A percentile compares a stretch with the other conserved stretches of the same genome.
Evolutionary conservation across 2,113 vertebrate genomes (phyloP).

Genomic region (Engraulis encrasicolus): DNA sequence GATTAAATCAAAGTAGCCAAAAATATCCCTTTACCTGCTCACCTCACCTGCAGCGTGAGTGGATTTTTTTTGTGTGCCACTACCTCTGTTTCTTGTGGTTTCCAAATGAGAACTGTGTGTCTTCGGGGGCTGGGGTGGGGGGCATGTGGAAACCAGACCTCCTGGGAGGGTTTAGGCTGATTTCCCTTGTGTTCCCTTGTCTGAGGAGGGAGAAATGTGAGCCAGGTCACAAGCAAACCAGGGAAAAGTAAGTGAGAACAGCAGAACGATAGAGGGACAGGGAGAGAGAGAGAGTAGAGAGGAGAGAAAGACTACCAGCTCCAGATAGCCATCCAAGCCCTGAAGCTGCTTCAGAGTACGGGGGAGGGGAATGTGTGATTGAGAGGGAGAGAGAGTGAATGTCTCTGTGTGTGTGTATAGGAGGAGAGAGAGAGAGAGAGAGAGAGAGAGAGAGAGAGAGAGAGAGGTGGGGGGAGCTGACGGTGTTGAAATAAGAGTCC

Average conservation of each 20-base stretch:
- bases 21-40: neutral
- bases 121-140: too few species aligned
- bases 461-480: constrained; percentile 43
- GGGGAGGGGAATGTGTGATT: constrained; percentile 45
- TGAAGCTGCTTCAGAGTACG: constrained; percentile 47
- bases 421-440: constrained; percentile 32
- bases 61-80: neutral
- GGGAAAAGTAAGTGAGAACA: constrained; percentile 36
- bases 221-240: constrained; percentile 26
- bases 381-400: constrained; percentile 31
- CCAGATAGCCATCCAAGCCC: constrained; percentile 50
- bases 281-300: too few species aligned
- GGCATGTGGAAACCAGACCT: constrained; percentile 1
- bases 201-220: constrained; percentile 20
- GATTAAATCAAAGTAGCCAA: neutral
- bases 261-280: too few species aligned
- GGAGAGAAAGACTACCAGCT: constrained; percentile 29
- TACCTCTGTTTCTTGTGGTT: constrained; percentile 8
- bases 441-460: constrained; percentile 30
- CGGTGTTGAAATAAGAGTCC: constrained; percentile 71
- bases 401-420: neutral
- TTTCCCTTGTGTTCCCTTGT: constrained; percentile 6
- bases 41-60: neutral
- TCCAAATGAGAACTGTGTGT: constrained; percentile 7
- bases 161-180: constrained; percentile 8